These are phyloP conservation scores for Microctonus aethiopoides DNA, from an alignment of 2,888 invertebrate species.

Conservation along the genomic window DNA sequence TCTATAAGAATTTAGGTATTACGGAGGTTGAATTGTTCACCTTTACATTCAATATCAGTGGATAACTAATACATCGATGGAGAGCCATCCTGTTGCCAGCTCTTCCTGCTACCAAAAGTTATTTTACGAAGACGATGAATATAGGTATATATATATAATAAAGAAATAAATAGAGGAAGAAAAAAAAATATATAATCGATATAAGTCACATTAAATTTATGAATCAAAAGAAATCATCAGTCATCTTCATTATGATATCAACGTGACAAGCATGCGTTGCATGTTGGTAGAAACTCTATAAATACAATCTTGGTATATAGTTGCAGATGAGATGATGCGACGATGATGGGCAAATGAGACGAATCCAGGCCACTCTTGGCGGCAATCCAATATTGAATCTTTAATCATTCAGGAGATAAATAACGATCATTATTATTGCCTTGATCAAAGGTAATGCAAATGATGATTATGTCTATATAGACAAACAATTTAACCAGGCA, in stretches of 20 bases:
- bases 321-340: slow-evolving; percentile 23
- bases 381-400: slow-evolving; percentile 29
- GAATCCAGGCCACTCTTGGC: slow-evolving; percentile 27
- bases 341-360: slow-evolving; percentile 28
- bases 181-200: neutral
- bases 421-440: slow-evolving; percentile 34
- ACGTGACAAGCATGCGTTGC: slow-evolving; percentile 11
- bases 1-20: neutral
- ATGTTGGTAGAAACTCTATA: slow-evolving; percentile 14
- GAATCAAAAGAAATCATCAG: slow-evolving; percentile 13
- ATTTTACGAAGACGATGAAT: too few relatives aligned
- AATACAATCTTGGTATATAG: slow-evolving; percentile 10
- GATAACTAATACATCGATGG: neutral
- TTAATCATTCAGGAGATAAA: slow-evolving; percentile 32
- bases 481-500: neutral
- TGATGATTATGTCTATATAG: neutral
- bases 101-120: neutral
- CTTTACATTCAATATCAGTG: neutral
- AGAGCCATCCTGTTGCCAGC: neutral
- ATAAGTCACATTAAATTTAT: neutral
- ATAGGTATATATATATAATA: too few relatives aligned
- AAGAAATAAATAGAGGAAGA: neutral
- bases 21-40: neutral
- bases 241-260: slow-evolving; percentile 26
- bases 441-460: slow-evolving; percentile 29